Conservation (phyloP, 2,797 vertebrate species). For the Acanthornis magna region DNA sequence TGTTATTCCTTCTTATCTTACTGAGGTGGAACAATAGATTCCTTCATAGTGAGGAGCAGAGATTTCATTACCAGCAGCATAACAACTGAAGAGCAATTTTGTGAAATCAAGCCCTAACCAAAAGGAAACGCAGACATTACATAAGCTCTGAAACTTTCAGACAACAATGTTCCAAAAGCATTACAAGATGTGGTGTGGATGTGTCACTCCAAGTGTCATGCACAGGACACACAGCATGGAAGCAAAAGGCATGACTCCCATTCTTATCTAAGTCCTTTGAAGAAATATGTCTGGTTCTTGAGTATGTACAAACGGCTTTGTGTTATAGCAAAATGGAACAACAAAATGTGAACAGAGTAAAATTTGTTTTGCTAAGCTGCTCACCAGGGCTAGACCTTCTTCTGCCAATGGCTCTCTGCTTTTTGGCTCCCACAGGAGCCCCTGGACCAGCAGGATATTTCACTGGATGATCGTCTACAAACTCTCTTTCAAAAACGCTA, state of each 20-base stretch:
- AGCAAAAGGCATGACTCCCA: background rate
- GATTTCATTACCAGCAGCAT: background rate
- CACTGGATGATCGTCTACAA: constrained; percentile 76
- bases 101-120: background rate
- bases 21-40: background rate
- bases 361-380: background rate
- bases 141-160: background rate
- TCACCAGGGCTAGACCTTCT: constrained; percentile 63
- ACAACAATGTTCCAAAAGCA: background rate
- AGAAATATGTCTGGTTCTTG: background rate
- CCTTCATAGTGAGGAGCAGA: background rate
- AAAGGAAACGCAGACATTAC: background rate
- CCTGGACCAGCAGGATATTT: constrained; percentile 15
- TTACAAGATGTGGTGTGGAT: background rate
- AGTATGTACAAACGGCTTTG: background rate
- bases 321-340: background rate
- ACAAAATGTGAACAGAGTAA: background rate
- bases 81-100: background rate
- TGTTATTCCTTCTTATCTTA: background rate
- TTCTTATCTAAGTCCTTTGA: background rate
- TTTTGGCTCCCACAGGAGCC: background rate
- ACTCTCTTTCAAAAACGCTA: constrained; percentile 75
- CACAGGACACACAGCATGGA: background rate
- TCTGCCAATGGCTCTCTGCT: background rate
- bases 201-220: background rate